These are phyloP conservation scores for Hippocampus zosterae DNA, from an alignment of 2,113 vertebrate species.

Conservation along the genomic window DNA sequence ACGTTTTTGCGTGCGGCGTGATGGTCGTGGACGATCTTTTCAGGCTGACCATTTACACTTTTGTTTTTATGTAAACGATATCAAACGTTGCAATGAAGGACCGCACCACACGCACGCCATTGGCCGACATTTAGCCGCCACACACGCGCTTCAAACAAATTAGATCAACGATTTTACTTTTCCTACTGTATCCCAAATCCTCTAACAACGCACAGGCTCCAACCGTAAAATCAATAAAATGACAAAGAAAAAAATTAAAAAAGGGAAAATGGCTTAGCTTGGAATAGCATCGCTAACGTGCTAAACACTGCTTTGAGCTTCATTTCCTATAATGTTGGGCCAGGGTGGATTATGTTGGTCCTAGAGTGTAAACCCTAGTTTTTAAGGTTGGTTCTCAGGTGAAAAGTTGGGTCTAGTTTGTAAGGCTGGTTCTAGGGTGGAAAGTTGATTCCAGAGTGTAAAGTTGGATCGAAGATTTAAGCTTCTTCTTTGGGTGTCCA, in stretches of 20 bases:
- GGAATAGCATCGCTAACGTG: not conserved
- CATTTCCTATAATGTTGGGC: not conserved
- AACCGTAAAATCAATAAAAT: not conserved
- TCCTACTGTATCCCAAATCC: not conserved
- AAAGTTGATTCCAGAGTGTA: too few relatives aligned
- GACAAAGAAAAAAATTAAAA: not conserved
- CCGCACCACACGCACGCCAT: not conserved
- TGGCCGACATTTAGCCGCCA: not conserved
- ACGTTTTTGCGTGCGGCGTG: slow-evolving; percentile 64
- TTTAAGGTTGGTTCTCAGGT: too few relatives aligned
- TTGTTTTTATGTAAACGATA: slow-evolving; percentile 77
- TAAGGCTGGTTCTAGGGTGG: too few relatives aligned
- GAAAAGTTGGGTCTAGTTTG: too few relatives aligned
- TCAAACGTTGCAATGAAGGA: slow-evolving; percentile 30
- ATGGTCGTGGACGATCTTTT: slow-evolving; percentile 40
- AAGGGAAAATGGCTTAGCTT: not conserved
- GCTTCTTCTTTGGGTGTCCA: too few relatives aligned
- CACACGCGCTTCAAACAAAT: slow-evolving; percentile 41
- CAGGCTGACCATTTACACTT: slow-evolving; percentile 35
- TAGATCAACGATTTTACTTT: not conserved
- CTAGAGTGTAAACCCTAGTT: too few relatives aligned
- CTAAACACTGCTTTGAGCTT: not conserved
- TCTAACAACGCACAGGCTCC: not conserved
- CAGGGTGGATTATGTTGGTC: not conserved
- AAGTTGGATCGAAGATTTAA: too few relatives aligned